These are phyloP conservation scores for Chelonia mydas DNA, from an alignment of 2,797 vertebrate species.

Conservation along the genomic window DNA sequence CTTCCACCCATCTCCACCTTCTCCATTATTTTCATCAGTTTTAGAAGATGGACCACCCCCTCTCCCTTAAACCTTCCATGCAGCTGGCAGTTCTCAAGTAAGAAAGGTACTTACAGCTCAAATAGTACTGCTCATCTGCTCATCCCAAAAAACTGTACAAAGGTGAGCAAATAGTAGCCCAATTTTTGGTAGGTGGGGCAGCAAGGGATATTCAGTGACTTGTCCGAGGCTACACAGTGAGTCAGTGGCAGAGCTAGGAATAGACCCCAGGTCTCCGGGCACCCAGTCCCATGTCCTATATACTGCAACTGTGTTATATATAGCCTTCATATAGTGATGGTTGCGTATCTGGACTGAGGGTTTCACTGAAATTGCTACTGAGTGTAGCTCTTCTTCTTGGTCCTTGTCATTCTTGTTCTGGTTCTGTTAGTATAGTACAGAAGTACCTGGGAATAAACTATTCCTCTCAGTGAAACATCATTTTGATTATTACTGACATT, in stretches of 20 bases:
- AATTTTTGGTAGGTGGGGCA: neutral
- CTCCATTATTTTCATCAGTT: neutral
- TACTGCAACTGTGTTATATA: neutral
- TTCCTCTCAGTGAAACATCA: conserved; percentile 85
- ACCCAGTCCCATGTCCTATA: neutral
- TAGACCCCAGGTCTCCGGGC: neutral
- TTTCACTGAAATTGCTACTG: conserved; percentile 27
- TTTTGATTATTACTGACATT: conserved; percentile 87
- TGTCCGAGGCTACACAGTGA: neutral
- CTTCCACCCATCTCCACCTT: neutral
- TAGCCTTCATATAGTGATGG: neutral
- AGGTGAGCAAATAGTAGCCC: neutral
- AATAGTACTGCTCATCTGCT: neutral
- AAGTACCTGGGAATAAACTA: conserved; percentile 78
- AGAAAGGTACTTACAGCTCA: neutral
- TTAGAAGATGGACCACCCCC: neutral
- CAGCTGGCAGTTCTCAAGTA: neutral
- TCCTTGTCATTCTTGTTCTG: conserved; percentile 74
- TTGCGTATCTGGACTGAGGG: neutral
- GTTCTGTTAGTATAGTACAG: conserved; percentile 70
- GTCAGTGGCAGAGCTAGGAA: neutral
- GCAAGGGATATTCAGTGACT: neutral
- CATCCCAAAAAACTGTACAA: neutral
- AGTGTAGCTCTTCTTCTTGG: conserved; percentile 42
- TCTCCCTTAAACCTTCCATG: neutral